These are phyloP conservation scores for Melanotaenia parkinsoni DNA, from an alignment of 2,797 vertebrate species.

Conservation along the genomic window DNA sequence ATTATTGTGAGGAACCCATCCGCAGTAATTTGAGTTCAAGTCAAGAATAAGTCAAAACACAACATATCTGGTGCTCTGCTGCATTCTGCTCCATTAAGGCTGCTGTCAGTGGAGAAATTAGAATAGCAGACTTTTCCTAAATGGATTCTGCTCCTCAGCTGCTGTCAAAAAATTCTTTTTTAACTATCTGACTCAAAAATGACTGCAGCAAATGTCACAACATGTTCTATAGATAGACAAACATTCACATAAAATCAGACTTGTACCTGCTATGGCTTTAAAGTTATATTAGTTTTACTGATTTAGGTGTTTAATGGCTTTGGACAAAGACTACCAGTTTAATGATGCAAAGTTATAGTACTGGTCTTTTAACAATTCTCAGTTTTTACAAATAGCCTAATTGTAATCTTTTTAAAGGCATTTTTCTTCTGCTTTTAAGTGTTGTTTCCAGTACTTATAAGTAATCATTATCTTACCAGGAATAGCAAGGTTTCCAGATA, in stretches of 20 bases:
- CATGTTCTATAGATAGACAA: constrained; percentile 8
- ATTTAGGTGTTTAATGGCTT: neutral
- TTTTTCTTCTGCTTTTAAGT: neutral
- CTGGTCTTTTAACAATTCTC: too few species aligned
- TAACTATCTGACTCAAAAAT: constrained; percentile 4
- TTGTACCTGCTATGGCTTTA: neutral
- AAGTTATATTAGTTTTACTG: neutral
- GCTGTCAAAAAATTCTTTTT: neutral
- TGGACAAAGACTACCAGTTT: neutral
- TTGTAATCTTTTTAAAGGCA: neutral
- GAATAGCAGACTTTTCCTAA: constrained; percentile 1
- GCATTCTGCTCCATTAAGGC: constrained; percentile 44
- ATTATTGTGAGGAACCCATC: constrained; percentile 43
- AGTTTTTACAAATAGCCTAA: too few species aligned
- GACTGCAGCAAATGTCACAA: constrained; percentile 8
- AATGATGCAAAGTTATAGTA: neutral
- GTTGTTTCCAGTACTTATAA: too few species aligned
- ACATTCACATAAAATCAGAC: neutral
- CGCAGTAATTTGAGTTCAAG: constrained; percentile 37
- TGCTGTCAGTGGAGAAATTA: constrained; percentile 26
- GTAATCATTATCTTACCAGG: too few species aligned
- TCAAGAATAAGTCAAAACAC: constrained; percentile 55
- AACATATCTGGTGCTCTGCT: constrained; percentile 16
- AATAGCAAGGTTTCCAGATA: too few species aligned
- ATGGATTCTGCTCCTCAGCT: constrained; percentile 24